Percentiles rank a stretch among this genome's conserved stretches.
Evolutionary conservation across 2,888 invertebrate species (phyloP).

Genomic region (Amphimallon solstitiale): DNA sequence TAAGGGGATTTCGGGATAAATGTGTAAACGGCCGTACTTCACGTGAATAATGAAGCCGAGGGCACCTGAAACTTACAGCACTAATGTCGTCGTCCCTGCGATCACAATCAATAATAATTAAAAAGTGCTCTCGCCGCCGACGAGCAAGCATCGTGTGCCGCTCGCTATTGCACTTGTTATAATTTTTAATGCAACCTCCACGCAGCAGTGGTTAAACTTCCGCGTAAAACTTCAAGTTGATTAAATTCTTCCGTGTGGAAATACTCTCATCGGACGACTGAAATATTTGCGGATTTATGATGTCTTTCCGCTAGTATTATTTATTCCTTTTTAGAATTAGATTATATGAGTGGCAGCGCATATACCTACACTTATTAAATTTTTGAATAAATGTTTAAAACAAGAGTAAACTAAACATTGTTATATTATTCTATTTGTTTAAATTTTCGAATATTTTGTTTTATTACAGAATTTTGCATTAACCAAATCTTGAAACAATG

Average conservation of each 20-base stretch:
- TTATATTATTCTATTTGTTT: too few relatives aligned
- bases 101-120: slow-evolving; percentile 8
- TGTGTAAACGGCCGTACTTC: not conserved
- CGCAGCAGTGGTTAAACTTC: not conserved
- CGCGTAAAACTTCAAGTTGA: slow-evolving; percentile 10
- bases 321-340: not conserved
- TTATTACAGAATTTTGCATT: too few relatives aligned
- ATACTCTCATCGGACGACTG: slow-evolving; percentile 16
- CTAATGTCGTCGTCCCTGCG: not conserved
- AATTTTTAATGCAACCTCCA: not conserved
- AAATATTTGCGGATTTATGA: slow-evolving; percentile 28
- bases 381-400: too few relatives aligned
- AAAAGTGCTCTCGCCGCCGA: not conserved
- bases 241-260: slow-evolving; percentile 17
- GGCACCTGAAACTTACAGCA: not conserved
- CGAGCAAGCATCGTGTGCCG: too few relatives aligned
- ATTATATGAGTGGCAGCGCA: too few relatives aligned
- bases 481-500: too few relatives aligned
- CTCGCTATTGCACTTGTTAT: not conserved
- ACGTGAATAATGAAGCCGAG: not conserved
- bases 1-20: slow-evolving; percentile 1
- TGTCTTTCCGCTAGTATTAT: not conserved
- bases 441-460: too few relatives aligned
- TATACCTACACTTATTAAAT: too few relatives aligned
- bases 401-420: too few relatives aligned